Base-by-base conservation (phyloP, 2,888 invertebrate species). In the Aradus depressus region DNA sequence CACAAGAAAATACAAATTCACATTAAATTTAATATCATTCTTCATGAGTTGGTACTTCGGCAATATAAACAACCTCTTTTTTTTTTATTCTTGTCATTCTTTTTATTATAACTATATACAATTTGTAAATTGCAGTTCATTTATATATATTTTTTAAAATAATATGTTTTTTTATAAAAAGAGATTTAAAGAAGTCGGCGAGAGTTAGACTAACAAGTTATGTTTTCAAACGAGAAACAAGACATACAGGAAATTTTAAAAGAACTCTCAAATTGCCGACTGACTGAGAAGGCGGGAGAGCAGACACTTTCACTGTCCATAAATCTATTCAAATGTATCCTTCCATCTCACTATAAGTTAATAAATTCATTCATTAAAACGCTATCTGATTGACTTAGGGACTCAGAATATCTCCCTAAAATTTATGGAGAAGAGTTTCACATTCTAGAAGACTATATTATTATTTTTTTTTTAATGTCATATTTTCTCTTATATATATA, bases 31-130 rank as follows among this genome's bases (percentile, higher is more conserved):
- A 54, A 49, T 54, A 51, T 54, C 34, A 50, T 52, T 55, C 50
- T 44, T 50, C 53, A 51, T 56, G 53, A 50, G 53, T 56, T 56
- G 54, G 55, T 53, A 51, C 51, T 55, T 52, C 52, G 50, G 54
- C 54, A 53, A 56, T 58, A 58, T 58, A 56, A 58, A 58, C 56
- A 54, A 58, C 56, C 56, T 56, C 53, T n/a, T n/a, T n/a, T n/a
- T n/a, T n/a, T n/a, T n/a, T n/a, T n/a, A n/a, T n/a, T n/a, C n/a
- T n/a, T n/a, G n/a, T n/a, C n/a, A n/a, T n/a, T n/a, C n/a, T n/a
- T n/a, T n/a, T n/a, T n/a, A n/a, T n/a, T n/a, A n/a, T 51, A 39
- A 52, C 49, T 55, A 55, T 52, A 43, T 55, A 55, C 55, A 55
- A 28, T 44, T 54, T 35, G 38, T 47, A 37, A 25, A 47, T 14